These are phyloP conservation scores for Cryptocheilus praepositus DNA, from an alignment of 2,888 invertebrate genomes.

Conservation along the genomic window DNA sequence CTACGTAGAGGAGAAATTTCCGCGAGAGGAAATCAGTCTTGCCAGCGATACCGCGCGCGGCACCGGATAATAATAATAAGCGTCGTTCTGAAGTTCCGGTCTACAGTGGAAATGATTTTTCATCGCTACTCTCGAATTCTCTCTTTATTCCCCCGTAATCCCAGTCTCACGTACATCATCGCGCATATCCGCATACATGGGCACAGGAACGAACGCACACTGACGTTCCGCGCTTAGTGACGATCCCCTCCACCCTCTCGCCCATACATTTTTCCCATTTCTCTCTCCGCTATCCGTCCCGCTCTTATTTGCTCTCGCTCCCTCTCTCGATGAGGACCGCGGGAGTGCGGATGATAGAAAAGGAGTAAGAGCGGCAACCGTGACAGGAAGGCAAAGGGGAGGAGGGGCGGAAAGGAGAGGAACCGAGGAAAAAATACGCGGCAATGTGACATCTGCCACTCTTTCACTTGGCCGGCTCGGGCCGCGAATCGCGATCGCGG, in stretches of 20 bases:
- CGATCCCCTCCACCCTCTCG: constrained; percentile 15
- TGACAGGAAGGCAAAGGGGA: constrained; percentile 15
- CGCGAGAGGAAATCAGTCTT: constrained; percentile 21
- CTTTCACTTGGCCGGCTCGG: constrained; percentile 59
- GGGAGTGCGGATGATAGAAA: constrained; percentile 40
- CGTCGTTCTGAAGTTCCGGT: constrained; percentile 39
- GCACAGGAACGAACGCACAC: constrained; percentile 15
- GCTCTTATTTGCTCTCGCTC: constrained; percentile 10
- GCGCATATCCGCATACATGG: constrained; percentile 20
- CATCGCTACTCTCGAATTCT: constrained; percentile 57
- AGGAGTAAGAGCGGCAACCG: constrained; percentile 10
- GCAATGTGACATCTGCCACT: constrained; percentile 62
- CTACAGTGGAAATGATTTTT: constrained; percentile 55
- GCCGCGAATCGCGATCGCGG: constrained; percentile 63
- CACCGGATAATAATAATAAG: constrained; percentile 46
- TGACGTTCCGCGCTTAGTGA: constrained; percentile 21
- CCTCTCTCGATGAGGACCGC: constrained; percentile 38
- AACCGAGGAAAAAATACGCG: constrained; percentile 45
- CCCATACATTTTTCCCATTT: background rate
- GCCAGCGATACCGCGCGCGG: constrained; percentile 13
- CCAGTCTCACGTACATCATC: constrained; percentile 40
- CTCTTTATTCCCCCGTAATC: constrained; percentile 54
- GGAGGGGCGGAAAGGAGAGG: constrained; percentile 5
- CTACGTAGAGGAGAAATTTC: constrained; percentile 13
- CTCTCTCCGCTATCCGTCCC: constrained; percentile 16